These are phyloP conservation scores for Sarcoramphus papa DNA, from an alignment of 2,797 vertebrate species.

Conservation along the genomic window DNA sequence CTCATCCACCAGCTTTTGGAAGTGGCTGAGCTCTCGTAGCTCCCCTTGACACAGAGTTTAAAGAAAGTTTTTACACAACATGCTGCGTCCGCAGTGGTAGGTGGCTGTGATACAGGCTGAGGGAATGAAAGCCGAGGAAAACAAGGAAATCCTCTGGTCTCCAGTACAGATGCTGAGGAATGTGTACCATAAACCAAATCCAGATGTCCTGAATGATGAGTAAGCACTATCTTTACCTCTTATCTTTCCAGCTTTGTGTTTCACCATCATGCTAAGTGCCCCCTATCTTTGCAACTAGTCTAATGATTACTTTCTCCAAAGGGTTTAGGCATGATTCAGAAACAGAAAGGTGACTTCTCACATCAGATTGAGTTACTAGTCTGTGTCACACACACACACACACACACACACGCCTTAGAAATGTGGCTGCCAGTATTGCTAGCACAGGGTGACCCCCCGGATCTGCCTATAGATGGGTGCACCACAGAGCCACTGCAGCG, in stretches of 20 bases:
- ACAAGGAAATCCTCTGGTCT: conserved; percentile 1
- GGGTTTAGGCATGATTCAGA: neutral
- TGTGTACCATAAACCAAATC: conserved; percentile 37
- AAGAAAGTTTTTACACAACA: neutral
- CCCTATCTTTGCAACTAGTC: neutral
- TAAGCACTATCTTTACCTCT: neutral
- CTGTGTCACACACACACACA: neutral
- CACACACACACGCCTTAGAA: neutral
- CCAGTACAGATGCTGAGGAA: conserved; percentile 15
- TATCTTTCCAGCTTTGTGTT: neutral
- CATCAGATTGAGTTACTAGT: neutral
- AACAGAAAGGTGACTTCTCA: neutral
- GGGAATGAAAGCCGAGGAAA: neutral
- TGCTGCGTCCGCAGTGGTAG: neutral
- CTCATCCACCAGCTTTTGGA: neutral
- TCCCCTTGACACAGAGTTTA: neutral
- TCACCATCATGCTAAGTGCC: neutral
- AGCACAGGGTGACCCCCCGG: neutral
- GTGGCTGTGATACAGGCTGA: neutral
- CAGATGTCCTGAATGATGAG: neutral
- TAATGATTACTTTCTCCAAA: conserved; percentile 41
- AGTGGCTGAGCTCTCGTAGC: accelerated
- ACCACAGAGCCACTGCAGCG: neutral
- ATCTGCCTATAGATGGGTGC: neutral
- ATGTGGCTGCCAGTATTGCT: neutral